These are phyloP conservation scores for Macrophya annulata DNA, from an alignment of 2,888 invertebrate species.

Conservation along the genomic window DNA sequence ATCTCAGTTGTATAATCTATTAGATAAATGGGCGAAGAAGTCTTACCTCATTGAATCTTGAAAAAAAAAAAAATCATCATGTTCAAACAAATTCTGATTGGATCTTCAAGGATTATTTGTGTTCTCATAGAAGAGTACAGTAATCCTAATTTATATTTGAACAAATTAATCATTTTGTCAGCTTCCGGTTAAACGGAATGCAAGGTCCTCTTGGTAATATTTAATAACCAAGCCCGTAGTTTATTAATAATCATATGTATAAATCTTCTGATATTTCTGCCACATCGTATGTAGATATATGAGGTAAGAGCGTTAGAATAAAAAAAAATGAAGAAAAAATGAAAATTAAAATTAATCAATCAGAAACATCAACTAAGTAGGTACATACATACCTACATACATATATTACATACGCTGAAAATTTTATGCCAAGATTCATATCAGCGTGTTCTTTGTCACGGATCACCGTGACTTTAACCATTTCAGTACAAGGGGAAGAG, in stretches of 20 bases:
- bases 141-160: background rate
- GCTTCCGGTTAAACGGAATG: slow-evolving; percentile 12
- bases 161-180: slow-evolving; percentile 14
- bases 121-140: background rate
- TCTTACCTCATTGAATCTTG: background rate
- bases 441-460: background rate
- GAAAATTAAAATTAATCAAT: background rate
- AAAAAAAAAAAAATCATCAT: too few relatives aligned
- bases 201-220: background rate
- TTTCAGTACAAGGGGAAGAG: slow-evolving; percentile 34
- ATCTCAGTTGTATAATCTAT: slow-evolving; percentile 2
- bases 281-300: background rate
- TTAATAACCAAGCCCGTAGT: background rate
- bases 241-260: background rate
- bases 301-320: background rate
- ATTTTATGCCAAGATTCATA: background rate
- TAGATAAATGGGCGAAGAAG: background rate
- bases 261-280: background rate
- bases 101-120: background rate
- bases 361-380: background rate
- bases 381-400: too few relatives aligned
- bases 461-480: slow-evolving; percentile 39
- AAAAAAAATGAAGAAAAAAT: too few relatives aligned
- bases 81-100: background rate
- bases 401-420: background rate